Evolutionary conservation across 2,888 invertebrate genomes (phyloP).

Genomic region (Prosapia bicincta): DNA sequence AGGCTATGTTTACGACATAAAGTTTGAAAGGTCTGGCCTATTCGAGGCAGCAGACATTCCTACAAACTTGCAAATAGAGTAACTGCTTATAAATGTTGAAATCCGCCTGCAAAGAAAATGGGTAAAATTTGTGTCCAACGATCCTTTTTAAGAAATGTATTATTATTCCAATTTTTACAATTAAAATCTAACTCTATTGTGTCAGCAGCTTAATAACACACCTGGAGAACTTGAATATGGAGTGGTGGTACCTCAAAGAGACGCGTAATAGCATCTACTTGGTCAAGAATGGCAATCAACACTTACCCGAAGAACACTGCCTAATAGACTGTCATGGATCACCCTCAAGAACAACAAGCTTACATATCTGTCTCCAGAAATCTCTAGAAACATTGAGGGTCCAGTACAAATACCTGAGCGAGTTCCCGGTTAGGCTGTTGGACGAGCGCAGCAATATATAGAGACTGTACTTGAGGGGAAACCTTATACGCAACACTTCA

Average conservation of each 20-base stretch:
- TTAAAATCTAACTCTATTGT: too few species aligned
- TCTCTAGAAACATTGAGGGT: slow-evolving; percentile 67
- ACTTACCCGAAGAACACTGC: slow-evolving; percentile 54
- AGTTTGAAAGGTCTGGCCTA: too few species aligned
- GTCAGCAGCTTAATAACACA: slow-evolving; percentile 75
- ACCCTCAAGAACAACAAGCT: slow-evolving; percentile 72
- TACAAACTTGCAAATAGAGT: too few species aligned
- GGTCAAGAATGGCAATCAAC: slow-evolving; percentile 75
- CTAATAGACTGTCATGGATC: slow-evolving; percentile 62
- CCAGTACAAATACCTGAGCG: slow-evolving; percentile 67
- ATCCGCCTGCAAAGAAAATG: too few species aligned
- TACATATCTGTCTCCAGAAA: slow-evolving; percentile 56
- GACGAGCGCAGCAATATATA: background rate
- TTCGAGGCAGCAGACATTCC: too few species aligned
- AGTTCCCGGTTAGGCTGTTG: slow-evolving; percentile 68
- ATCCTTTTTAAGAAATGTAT: too few species aligned
- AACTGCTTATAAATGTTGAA: too few species aligned
- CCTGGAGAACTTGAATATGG: slow-evolving; percentile 57
- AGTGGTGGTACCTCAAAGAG: slow-evolving; percentile 75
- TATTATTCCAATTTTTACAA: too few species aligned
- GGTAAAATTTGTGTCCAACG: too few species aligned
- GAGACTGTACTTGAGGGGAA: slow-evolving; percentile 53
- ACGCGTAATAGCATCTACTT: slow-evolving; percentile 75
- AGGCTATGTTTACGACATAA: too few species aligned
- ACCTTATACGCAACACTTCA: slow-evolving; percentile 56